These are phyloP conservation scores for Amia ocellicauda DNA, from an alignment of 2,113 vertebrate genomes.

Conservation along the genomic window DNA sequence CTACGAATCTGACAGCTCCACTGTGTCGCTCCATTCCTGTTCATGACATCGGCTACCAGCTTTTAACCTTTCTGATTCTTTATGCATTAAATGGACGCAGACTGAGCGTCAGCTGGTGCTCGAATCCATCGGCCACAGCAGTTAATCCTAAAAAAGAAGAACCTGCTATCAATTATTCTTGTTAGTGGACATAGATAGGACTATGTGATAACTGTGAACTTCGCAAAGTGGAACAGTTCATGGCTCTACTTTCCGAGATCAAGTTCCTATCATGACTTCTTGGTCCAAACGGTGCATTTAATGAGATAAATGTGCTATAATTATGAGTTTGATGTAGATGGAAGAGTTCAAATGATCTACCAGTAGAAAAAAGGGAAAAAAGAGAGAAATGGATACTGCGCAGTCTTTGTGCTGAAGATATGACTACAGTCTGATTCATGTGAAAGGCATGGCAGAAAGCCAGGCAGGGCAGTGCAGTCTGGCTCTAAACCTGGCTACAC, in stretches of 20 bases:
- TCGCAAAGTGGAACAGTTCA: background rate
- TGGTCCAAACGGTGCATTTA: constrained; percentile 4
- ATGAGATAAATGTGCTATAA: background rate
- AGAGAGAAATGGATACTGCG: too few relatives aligned
- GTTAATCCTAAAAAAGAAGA: background rate
- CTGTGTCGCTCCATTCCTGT: too few relatives aligned
- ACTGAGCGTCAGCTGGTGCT: too few relatives aligned
- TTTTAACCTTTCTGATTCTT: too few relatives aligned
- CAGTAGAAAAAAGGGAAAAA: constrained; percentile 3
- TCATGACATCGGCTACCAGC: too few relatives aligned
- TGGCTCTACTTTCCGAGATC: background rate
- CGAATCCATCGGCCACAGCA: background rate
- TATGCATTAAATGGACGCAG: too few relatives aligned
- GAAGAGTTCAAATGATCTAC: constrained; percentile 9
- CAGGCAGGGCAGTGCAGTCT: background rate
- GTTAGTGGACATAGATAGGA: background rate
- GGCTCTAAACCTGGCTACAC: background rate
- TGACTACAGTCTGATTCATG: background rate
- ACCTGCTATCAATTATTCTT: background rate
- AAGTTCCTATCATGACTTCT: background rate
- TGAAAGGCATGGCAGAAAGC: background rate
- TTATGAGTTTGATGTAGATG: background rate
- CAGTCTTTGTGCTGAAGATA: background rate
- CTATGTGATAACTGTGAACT: background rate
- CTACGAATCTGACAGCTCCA: too few relatives aligned